A percentile compares a stretch with the other conserved stretches of the same genome.
Evolutionary conservation across 1,140 invertebrate genomes (phyloP).

Genomic region (Aphidius gifuensis): DNA sequence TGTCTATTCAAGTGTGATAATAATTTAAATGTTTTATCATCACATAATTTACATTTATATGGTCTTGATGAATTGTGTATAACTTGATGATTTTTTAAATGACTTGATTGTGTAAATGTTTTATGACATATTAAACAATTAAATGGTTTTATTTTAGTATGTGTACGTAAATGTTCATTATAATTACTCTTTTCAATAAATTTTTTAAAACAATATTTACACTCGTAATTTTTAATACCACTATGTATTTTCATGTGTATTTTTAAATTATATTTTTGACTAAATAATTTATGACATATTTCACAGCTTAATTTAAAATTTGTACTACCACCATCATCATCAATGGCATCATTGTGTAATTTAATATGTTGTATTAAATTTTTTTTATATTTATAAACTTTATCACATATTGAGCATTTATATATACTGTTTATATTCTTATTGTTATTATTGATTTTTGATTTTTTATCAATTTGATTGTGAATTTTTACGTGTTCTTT

Average conservation of each 20-base stretch:
- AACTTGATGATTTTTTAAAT: slow-evolving; percentile 49
- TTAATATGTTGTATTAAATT: slow-evolving; percentile 45
- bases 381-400: slow-evolving; percentile 44
- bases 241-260: slow-evolving; percentile 46
- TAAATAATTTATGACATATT: slow-evolving; percentile 55
- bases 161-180: slow-evolving; percentile 54
- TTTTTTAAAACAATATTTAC: slow-evolving; percentile 54
- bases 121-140: slow-evolving; percentile 54
- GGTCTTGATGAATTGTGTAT: slow-evolving; percentile 47
- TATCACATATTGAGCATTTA: slow-evolving; percentile 45
- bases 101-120: slow-evolving; percentile 48
- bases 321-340: no score
- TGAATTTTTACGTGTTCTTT: slow-evolving; percentile 48
- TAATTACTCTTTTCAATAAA: slow-evolving; percentile 57
- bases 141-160: slow-evolving; percentile 57
- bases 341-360: slow-evolving; percentile 44
- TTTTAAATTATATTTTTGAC: slow-evolving; percentile 46
- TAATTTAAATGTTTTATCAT: slow-evolving; percentile 51
- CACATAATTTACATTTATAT: slow-evolving; percentile 50
- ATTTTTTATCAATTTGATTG: slow-evolving; percentile 18
- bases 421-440: no score
- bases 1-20: slow-evolving; percentile 49
- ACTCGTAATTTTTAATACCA: slow-evolving; percentile 48
- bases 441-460: slow-evolving; percentile 7
- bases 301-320: slow-evolving; percentile 45